These are phyloP conservation scores for Grammomys surdaster DNA, from an alignment of 2,113 vertebrate species.

Conservation along the genomic window DNA sequence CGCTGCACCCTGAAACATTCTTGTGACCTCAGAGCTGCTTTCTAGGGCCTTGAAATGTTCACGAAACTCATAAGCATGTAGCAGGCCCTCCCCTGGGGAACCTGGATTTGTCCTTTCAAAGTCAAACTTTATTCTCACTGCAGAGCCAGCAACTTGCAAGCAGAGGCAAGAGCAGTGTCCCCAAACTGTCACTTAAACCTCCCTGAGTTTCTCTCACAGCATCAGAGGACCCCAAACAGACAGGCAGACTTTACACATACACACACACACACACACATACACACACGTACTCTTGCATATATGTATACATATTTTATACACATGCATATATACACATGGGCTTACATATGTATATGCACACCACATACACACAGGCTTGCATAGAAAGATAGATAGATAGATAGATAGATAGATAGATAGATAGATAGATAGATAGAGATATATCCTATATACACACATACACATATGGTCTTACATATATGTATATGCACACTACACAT, in stretches of 20 bases:
- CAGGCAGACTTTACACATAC: not conserved
- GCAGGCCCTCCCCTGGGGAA: not conserved
- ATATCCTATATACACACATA: too few species aligned
- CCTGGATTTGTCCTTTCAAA: conserved; percentile 7
- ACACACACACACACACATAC: not conserved
- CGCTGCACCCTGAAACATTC: not conserved
- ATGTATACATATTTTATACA: too few species aligned
- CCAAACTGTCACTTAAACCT: not conserved
- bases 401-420: too few species aligned
- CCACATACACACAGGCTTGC: too few species aligned
- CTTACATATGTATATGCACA: too few species aligned
- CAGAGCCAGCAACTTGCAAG: not conserved
- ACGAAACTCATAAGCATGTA: not conserved
- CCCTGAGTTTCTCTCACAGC: not conserved
- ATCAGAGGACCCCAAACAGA: too few species aligned
- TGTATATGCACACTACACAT: too few species aligned
- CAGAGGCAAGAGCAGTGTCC: not conserved
- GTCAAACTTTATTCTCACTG: not conserved
- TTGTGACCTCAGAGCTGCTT: accelerated
- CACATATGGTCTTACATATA: not conserved
- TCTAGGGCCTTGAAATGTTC: not conserved
- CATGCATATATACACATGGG: too few species aligned
- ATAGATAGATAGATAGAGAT: too few species aligned
- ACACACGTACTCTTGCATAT: not conserved
- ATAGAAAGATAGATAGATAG: too few species aligned